A percentile compares a stretch with the other conserved stretches of the same genome.
phyloP scores from a whole-genome alignment of 2,797 vertebrate genomes.

The Benthosema pterotum region DNA sequence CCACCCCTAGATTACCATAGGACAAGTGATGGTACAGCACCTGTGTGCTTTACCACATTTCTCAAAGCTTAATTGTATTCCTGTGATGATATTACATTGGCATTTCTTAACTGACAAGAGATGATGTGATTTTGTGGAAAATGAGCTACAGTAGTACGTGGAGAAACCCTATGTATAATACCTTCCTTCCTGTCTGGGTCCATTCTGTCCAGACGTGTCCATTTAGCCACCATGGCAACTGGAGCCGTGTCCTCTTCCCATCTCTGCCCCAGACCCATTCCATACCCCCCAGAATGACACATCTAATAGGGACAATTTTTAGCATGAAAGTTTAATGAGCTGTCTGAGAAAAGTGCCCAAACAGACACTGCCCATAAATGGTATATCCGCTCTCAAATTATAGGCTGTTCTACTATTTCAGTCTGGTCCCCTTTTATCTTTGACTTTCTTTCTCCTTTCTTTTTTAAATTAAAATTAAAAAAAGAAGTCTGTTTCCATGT shows the following conservation, averaged over 20 bases:
- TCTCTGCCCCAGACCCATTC: slow-evolving; percentile 56
- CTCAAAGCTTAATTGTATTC: too few relatives aligned
- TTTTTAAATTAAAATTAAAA: slow-evolving; percentile 37
- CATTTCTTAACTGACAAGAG: too few relatives aligned
- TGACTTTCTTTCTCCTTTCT: slow-evolving; percentile 49
- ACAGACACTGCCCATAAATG: slow-evolving; percentile 63
- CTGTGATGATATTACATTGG: too few relatives aligned
- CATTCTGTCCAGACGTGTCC: slow-evolving; percentile 46
- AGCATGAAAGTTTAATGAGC: slow-evolving; percentile 81
- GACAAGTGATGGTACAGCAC: too few relatives aligned
- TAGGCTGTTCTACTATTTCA: slow-evolving; percentile 41
- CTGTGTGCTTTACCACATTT: too few relatives aligned
- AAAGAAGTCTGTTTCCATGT: slow-evolving; percentile 14
- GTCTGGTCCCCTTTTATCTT: slow-evolving; percentile 49
- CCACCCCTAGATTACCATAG: too few relatives aligned
- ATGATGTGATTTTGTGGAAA: too few relatives aligned
- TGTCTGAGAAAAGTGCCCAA: slow-evolving; percentile 71
- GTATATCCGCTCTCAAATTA: slow-evolving; percentile 62
- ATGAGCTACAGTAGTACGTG: neutral
- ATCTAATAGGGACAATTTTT: slow-evolving; percentile 78
- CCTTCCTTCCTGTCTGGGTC: slow-evolving; percentile 9
- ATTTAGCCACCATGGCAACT: slow-evolving; percentile 63
- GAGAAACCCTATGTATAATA: neutral
- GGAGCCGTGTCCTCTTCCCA: slow-evolving; percentile 56
- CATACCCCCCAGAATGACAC: slow-evolving; percentile 75